Base-by-base conservation (phyloP, 2,888 invertebrate species). In the Acanthosepion lycidas region DNA sequence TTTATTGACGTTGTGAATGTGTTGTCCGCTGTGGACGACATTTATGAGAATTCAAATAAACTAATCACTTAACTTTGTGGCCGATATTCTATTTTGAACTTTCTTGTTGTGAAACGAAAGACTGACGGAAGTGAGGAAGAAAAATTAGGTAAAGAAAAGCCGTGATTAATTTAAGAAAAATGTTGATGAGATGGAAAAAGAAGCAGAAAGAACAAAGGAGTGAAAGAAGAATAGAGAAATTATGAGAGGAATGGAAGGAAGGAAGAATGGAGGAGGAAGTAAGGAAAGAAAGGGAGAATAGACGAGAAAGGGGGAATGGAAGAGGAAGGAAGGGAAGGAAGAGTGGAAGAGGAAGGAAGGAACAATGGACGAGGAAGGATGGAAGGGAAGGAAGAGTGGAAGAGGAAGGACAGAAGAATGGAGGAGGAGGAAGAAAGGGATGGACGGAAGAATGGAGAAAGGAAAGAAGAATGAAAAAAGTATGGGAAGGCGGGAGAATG, bases 11-110 rank as follows among this genome's bases (percentile, higher is more conserved):
- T 15, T 15, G 15, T n/a, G 15, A 78, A 78, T 78, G 15, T 33
- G 33, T 33, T n/a, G 78, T 78, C 78, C 78, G 23, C 78, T 15
- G 15, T 78, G 1, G 78, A 33, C n/a, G 78, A 78, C 78, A 78
- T 78, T 78, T 78, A 78, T 12, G 78, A 78, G 78, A 78, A 78
- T 78, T 78, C 78, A 33, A 78, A 78, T 78, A 78, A 78, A 78
- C 78, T 78, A 78, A 78, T 78, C 78, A 78, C 78, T 78, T 78
- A 78, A 78, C n/a, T 78, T 78, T 78, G 78, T 78, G 78, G 78
- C 78, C 33, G 4, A 78, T n/a, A 18, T 78, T 78, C 78, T 33
- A 78, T 78, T 33, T n/a, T 33, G 15, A 78, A 33, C 33, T n/a
- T n/a, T n/a, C 78, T 78, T 78, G 78, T 23, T 26, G 26, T 64